These are phyloP conservation scores for Machimus rusticus DNA, from an alignment of 2,888 invertebrate species.

Conservation along the genomic window DNA sequence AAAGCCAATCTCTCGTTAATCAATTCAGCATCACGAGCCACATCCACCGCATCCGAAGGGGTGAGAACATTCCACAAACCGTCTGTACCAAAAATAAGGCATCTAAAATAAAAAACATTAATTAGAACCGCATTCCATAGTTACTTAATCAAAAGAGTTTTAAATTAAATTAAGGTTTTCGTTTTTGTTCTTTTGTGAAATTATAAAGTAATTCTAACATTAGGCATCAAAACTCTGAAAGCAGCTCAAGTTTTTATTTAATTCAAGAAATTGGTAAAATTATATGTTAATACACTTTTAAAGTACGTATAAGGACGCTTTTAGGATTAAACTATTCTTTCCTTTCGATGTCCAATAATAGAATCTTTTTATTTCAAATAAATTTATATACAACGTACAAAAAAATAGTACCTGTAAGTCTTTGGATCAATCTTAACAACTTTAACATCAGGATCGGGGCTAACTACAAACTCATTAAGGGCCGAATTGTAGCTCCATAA, in stretches of 20 bases:
- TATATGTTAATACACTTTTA: too few relatives aligned
- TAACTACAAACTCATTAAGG: slow-evolving; percentile 93
- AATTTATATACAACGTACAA: background rate
- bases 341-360: too few relatives aligned
- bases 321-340: too few relatives aligned
- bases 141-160: slow-evolving; percentile 48
- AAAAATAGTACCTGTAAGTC: slow-evolving; percentile 66
- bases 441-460: slow-evolving; percentile 94
- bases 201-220: too few relatives aligned
- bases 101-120: slow-evolving; percentile 64
- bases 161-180: background rate
- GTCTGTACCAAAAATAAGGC: slow-evolving; percentile 95
- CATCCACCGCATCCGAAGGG: slow-evolving; percentile 81
- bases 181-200: too few relatives aligned
- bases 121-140: background rate
- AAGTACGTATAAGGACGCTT: too few relatives aligned
- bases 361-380: too few relatives aligned
- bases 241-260: too few relatives aligned
- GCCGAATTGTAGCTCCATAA: slow-evolving; percentile 97
- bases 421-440: slow-evolving; percentile 83
- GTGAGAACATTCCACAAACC: slow-evolving; percentile 96
- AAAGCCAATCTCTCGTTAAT: slow-evolving; percentile 73
- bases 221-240: too few relatives aligned
- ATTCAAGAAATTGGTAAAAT: too few relatives aligned
- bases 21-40: slow-evolving; percentile 82